Evolutionary conservation across 1,140 invertebrate genomes (phyloP).

Genomic region (Rhysida immarginata): DNA sequence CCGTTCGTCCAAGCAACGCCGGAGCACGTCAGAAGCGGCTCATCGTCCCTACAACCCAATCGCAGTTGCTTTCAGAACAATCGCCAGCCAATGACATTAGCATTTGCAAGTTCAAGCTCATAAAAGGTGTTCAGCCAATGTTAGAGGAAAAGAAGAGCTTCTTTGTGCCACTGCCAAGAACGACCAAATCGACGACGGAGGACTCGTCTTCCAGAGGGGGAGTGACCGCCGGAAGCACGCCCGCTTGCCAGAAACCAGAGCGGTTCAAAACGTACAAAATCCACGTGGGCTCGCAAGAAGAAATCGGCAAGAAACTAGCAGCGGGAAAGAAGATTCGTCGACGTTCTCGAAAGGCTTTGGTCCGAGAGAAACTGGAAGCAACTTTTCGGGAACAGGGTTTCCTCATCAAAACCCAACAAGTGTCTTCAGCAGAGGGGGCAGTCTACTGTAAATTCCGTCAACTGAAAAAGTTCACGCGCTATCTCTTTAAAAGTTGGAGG

Average conservation of each 20-base stretch:
- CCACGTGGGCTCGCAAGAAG: constrained; percentile 20
- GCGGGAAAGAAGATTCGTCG: constrained; percentile 24
- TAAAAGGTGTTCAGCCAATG: constrained; percentile 67
- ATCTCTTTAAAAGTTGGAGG: constrained; percentile 81
- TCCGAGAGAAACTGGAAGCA: constrained; percentile 73
- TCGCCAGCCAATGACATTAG: constrained; percentile 35
- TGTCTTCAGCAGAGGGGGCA: constrained; percentile 76
- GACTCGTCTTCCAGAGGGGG: constrained; percentile 14
- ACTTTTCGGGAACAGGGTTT: constrained; percentile 86
- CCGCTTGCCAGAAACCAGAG: constrained; percentile 3
- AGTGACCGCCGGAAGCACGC: constrained; percentile 8
- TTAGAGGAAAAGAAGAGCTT: constrained; percentile 80
- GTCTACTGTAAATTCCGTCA: constrained; percentile 88
- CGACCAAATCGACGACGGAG: constrained; percentile 6
- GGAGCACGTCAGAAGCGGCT: not conserved
- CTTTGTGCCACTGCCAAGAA: constrained; percentile 38
- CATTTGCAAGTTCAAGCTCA: constrained; percentile 86
- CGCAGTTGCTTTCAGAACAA: not conserved
- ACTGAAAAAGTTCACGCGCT: constrained; percentile 75
- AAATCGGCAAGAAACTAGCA: constrained; percentile 35
- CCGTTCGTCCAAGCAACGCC: not conserved
- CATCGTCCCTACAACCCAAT: not conserved
- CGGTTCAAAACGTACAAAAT: constrained; percentile 5
- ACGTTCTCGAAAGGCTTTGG: constrained; percentile 61
- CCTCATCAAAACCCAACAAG: constrained; percentile 77